These are phyloP conservation scores for Raphicerus campestris DNA, from an alignment of 2,113 vertebrate species.

Conservation along the genomic window DNA sequence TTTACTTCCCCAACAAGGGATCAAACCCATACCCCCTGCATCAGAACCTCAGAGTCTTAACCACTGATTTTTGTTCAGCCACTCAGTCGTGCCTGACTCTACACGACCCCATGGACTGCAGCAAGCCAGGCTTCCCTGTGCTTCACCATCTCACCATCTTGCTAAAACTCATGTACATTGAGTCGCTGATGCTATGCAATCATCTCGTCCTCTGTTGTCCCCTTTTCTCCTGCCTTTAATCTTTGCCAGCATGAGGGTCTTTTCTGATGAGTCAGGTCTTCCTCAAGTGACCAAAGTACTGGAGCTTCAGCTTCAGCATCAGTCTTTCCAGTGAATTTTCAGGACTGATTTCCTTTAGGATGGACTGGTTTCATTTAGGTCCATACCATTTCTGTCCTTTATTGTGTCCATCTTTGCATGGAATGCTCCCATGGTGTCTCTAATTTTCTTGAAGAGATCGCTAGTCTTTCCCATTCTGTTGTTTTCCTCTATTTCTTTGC, in stretches of 20 bases:
- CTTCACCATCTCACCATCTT: background rate
- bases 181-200: background rate
- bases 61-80: background rate
- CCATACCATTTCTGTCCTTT: background rate
- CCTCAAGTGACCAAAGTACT: background rate
- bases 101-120: background rate
- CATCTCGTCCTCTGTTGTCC: background rate
- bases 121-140: background rate
- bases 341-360: background rate
- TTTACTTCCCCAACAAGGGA: background rate
- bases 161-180: background rate
- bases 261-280: background rate
- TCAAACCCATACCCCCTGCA: background rate
- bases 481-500: background rate
- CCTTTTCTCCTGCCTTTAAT: background rate
- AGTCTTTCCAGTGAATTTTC: background rate
- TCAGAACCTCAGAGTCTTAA: background rate
- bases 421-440: background rate
- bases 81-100: background rate
- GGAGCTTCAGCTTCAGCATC: background rate
- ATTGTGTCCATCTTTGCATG: background rate
- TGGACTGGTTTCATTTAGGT: background rate
- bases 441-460: background rate
- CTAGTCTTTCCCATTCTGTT: background rate
- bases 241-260: background rate